These are phyloP conservation scores for Halcyon smyrnensis DNA, from an alignment of 2,797 vertebrate genomes.

Conservation along the genomic window DNA sequence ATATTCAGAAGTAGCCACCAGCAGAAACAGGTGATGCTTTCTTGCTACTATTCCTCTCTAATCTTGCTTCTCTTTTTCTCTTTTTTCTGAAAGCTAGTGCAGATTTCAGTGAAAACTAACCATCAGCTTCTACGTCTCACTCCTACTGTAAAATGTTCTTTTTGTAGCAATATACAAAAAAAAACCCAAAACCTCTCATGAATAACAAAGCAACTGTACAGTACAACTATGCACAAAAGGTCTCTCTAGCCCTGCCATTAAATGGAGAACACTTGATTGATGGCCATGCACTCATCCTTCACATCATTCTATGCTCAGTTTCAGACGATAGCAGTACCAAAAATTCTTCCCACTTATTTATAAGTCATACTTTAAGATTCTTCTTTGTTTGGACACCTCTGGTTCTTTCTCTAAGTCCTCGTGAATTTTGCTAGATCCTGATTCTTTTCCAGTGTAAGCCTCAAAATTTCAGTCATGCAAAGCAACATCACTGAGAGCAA, in stretches of 20 bases:
- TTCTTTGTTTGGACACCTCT: not conserved
- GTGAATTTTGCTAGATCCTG: not conserved
- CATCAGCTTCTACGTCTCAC: no score
- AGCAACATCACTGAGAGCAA: not conserved
- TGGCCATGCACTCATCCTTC: not conserved
- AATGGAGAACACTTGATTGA: not conserved
- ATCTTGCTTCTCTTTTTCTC: no score
- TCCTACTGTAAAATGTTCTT: no score
- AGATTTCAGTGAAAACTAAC: no score
- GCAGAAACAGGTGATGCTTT: no score
- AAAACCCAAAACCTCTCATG: no score
- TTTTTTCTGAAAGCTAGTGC: no score
- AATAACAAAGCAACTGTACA: no score
- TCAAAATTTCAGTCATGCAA: not conserved
- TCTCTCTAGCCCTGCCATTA: not conserved
- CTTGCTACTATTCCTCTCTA: no score
- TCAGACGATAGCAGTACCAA: not conserved
- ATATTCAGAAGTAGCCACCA: no score
- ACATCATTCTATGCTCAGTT: not conserved
- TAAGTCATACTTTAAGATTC: not conserved
- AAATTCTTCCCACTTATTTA: not conserved
- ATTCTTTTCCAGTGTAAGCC: not conserved
- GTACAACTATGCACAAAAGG: not conserved
- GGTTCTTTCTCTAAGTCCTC: not conserved
- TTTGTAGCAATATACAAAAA: no score